Base-by-base conservation (phyloP, 2,797 vertebrate genomes). In the Gymnoscopelus microlampas region DNA sequence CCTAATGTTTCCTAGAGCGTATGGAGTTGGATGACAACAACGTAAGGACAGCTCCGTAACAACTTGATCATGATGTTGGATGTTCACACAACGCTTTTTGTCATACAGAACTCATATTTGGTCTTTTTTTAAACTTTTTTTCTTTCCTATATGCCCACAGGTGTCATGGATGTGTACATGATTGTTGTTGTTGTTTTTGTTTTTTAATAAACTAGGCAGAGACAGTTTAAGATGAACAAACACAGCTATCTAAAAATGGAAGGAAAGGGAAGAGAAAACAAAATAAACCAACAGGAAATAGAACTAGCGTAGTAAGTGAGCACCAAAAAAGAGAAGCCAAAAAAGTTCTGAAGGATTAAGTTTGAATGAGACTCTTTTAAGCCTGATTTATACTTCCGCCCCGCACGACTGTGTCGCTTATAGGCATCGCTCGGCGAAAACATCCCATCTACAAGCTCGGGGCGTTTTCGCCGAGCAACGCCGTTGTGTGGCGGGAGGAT, bases 161-260 rank as follows among this genome's bases (percentile, higher is more conserved):
- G 84, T 87, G 87, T 83, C 78, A 84, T 88, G 88, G 89, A 88
- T 82, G 85, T 84, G 80, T 67, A 71, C 87, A 85, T 76, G 85
- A 44, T 89, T 85, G 91, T 90, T 90, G 91, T 90, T 90, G 90
- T 84, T 81, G 80, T 90, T 88, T 87, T 83, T 39, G 5, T 44
- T 73, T 75, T 88, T 89, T 85, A 85, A 86, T 85, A 89, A 89
- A 90, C 79, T 72, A 77, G 89, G 90, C 86, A 90, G 82, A 87
- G 83, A 91, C 86, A 83, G 81, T 76, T 44, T 3, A 90, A 74
- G 51, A 89, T 75, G 82, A 89, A 89, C 87, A 88, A 86, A 44
- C 83, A 90, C 82, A 73, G 78, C 89, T 81, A 91, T 80, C 80
- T 80, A 89, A 77, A 88, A 89, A 88, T 65, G 60, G 47, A 67